Evolutionary conservation across 2,888 invertebrate genomes (phyloP).

Genomic region (Drosophila putrida): DNA sequence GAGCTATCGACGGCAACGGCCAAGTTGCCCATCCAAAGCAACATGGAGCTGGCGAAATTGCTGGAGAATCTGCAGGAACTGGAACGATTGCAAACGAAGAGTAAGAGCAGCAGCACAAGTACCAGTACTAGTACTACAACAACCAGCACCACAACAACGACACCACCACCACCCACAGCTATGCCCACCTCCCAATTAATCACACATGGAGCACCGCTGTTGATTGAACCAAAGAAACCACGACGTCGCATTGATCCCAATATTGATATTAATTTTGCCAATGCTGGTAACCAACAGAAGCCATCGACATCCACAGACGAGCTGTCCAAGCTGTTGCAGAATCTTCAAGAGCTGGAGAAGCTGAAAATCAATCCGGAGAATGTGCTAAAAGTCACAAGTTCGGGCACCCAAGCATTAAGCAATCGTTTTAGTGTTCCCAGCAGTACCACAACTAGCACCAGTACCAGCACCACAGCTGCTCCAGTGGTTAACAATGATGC

Average conservation of each 20-base stretch:
- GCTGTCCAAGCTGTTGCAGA: slow-evolving; percentile 85
- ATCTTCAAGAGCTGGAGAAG: slow-evolving; percentile 85
- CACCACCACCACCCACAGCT: slow-evolving; percentile 56
- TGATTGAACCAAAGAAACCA: slow-evolving; percentile 81
- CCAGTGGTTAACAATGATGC: slow-evolving; percentile 47
- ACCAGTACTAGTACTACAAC: slow-evolving; percentile 52
- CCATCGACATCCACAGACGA: slow-evolving; percentile 72
- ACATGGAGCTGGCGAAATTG: slow-evolving; percentile 85
- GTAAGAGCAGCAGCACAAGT: slow-evolving; percentile 30
- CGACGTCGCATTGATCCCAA: slow-evolving; percentile 82
- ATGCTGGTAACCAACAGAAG: slow-evolving; percentile 72
- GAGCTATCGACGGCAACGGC: slow-evolving; percentile 77
- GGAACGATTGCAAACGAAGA: slow-evolving; percentile 76
- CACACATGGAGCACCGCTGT: slow-evolving; percentile 76
- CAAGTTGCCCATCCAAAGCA: slow-evolving; percentile 59
- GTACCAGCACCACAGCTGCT: slow-evolving; percentile 34
- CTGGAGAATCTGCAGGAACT: slow-evolving; percentile 85
- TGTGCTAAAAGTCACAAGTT: slow-evolving; percentile 62
- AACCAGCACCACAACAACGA: slow-evolving; percentile 43
- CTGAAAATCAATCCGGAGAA: slow-evolving; percentile 79
- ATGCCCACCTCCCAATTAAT: slow-evolving; percentile 67
- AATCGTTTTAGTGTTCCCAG: slow-evolving; percentile 66
- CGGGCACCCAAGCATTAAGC: slow-evolving; percentile 44
- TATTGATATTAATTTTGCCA: slow-evolving; percentile 78
- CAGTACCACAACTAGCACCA: neutral